Evolutionary conservation across 2,797 vertebrate genomes (phyloP), one percentile per base, ranked within the genome.

Genomic region (Lateolabrax maculatus): DNA sequence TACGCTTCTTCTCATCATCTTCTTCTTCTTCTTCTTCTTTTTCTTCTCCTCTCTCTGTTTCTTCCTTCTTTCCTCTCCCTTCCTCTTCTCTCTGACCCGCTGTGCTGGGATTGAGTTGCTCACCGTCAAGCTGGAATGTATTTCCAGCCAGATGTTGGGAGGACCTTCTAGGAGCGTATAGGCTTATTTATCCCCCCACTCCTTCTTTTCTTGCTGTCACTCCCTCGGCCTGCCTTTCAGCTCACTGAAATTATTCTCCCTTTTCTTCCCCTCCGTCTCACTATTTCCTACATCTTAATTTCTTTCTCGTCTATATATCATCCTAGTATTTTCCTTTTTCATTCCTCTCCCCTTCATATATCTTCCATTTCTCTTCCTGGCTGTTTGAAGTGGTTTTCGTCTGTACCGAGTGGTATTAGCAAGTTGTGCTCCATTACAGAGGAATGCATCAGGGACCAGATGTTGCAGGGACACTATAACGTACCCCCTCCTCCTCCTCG

Each of bases 121-220:
- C 88, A 79, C 92, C 87, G 84, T 90, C 86, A 76, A 71, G 23
- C 71, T 89, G 86, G 91, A 94, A 93, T 90, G 84, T 1, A 67
- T 88, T 87, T 90, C 81, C 75, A 75, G 61, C 93, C 95, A 95
- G 95, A 95, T 95, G 94, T 94, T 91, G 76, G 87, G 83, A 91
- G 90, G 81, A 90, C 81, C 89, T 80, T 88, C 71, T 68, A 60
- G 74, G 62, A 87, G 69, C 84, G 71, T 83, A 81, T 74, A 86
- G 60, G 60, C 71, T 70, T 63, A 61, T 71, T 75, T n/a, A n/a
- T n/a, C 51, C 63, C 39, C 34, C 62, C 52, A 18, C 61, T 74
- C 65, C 55, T 70, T 63, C 79, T 82, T 67, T 37, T 72, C 63
- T 79, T 7, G 41, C 83, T 58, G 66, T 84, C 80, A 73, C 71